Conservation (phyloP, 2,888 invertebrate genomes). For the Bursaphelenchus okinawaensis region DNA sequence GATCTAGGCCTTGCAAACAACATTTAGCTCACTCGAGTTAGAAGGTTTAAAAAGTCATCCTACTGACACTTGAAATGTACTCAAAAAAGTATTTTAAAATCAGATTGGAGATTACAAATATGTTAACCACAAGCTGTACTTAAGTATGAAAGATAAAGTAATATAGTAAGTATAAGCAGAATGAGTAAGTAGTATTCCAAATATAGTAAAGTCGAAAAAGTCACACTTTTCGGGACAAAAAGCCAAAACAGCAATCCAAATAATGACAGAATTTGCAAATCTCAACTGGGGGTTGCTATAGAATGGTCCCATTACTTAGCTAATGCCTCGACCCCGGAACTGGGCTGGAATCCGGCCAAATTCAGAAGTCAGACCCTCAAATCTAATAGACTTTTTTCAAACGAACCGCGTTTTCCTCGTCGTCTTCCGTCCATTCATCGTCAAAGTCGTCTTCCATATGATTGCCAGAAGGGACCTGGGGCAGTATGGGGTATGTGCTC, state of each 20-base stretch:
- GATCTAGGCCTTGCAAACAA: constrained; percentile 47
- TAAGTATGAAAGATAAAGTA: too few relatives aligned
- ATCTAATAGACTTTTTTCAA: constrained; percentile 6
- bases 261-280: not conserved
- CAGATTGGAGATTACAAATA: too few relatives aligned
- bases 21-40: constrained; percentile 27
- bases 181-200: too few relatives aligned
- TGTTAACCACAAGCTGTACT: too few relatives aligned
- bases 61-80: not conserved
- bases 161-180: too few relatives aligned
- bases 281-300: not conserved
- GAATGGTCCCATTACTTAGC: not conserved
- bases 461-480: not conserved
- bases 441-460: constrained; percentile 49
- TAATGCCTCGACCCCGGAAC: not conserved
- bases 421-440: constrained; percentile 57
- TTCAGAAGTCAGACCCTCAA: not conserved
- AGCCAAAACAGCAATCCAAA: not conserved
- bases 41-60: constrained; percentile 3
- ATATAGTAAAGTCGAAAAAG: too few relatives aligned
- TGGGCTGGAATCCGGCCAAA: not conserved
- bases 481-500: not conserved
- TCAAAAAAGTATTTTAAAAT: not conserved
- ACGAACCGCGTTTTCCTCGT: constrained; percentile 46
- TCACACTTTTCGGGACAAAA: not conserved